Conservation (phyloP, 2,888 invertebrate genomes). For the Tigriopus californicus region DNA sequence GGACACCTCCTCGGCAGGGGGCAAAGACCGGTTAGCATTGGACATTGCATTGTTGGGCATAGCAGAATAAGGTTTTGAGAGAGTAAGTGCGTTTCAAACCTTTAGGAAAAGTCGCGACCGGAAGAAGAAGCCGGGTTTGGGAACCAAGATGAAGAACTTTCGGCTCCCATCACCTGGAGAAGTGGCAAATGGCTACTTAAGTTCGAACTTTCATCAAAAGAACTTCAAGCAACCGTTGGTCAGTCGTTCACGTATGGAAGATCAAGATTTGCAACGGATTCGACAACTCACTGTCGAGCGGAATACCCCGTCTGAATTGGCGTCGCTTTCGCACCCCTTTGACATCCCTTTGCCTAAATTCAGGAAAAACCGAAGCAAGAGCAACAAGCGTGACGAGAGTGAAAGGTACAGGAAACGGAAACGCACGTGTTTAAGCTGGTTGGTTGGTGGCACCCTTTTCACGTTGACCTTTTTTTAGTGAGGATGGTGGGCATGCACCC, state of each 20-base stretch:
- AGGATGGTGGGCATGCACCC: neutral
- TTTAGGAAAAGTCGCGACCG: neutral
- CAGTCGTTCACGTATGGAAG: neutral
- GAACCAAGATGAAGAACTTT: neutral
- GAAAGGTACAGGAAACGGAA: neutral
- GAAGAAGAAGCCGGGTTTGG: neutral
- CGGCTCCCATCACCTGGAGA: conserved; percentile 2
- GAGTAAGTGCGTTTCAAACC: no score
- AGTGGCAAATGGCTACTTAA: conserved; percentile 2
- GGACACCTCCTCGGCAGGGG: no score
- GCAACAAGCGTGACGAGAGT: neutral
- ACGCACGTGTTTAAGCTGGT: neutral
- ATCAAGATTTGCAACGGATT: conserved; percentile 5
- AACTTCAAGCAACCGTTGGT: conserved; percentile 4
- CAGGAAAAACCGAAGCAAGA: neutral
- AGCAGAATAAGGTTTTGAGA: no score
- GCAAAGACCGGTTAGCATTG: no score
- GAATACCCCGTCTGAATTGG: conserved; percentile 10
- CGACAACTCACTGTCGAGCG: neutral
- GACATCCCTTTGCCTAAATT: conserved; percentile 13
- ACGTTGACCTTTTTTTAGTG: neutral
- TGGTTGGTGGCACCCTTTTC: neutral
- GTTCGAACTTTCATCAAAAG: conserved; percentile 1
- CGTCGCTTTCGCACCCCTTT: neutral
- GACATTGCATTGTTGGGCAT: no score